A percentile compares a stretch with the other conserved stretches of the same genome.
phyloP scores from a whole-genome alignment of 2,888 invertebrate genomes.

The Eupithecia tripunctaria region DNA sequence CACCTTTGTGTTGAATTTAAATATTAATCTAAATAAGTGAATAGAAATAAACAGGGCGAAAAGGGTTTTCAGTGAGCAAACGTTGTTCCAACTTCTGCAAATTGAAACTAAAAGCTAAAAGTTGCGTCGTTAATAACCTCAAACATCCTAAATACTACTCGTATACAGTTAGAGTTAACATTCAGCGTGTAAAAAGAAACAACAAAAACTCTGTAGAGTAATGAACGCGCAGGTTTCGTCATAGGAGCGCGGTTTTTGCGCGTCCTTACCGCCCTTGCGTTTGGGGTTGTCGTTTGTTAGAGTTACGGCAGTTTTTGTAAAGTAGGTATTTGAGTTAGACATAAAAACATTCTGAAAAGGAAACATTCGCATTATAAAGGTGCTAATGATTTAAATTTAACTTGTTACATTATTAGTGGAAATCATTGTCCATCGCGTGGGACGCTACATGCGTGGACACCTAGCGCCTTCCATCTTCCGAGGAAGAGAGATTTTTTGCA shows the following conservation, averaged over 20 bases:
- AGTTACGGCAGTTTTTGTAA: conserved; percentile 19
- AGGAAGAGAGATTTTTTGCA: too few relatives aligned
- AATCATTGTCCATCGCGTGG: too few relatives aligned
- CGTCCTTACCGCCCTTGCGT: conserved; percentile 24
- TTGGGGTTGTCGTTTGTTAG: conserved; percentile 37
- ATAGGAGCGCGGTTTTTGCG: conserved; percentile 33
- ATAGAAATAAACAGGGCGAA: background rate
- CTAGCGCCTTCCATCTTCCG: too few relatives aligned
- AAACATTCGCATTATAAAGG: too few relatives aligned
- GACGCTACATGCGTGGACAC: too few relatives aligned
- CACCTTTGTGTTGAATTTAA: background rate
- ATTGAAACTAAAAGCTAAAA: conserved; percentile 25
- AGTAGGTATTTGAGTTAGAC: background rate
- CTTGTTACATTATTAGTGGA: too few relatives aligned
- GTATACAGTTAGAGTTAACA: conserved; percentile 22
- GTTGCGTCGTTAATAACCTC: conserved; percentile 17
- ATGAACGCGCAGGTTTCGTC: conserved; percentile 36
- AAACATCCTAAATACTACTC: conserved; percentile 15
- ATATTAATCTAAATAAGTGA: background rate
- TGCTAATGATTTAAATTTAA: too few relatives aligned
- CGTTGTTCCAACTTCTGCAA: conserved; percentile 13
- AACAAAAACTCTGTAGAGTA: conserved; percentile 41
- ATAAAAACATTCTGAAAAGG: too few relatives aligned
- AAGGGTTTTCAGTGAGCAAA: conserved; percentile 8
- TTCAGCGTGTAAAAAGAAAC: conserved; percentile 29